These are phyloP conservation scores for Triplophysa bombifrons DNA, from an alignment of 2,797 vertebrate genomes.

Conservation along the genomic window DNA sequence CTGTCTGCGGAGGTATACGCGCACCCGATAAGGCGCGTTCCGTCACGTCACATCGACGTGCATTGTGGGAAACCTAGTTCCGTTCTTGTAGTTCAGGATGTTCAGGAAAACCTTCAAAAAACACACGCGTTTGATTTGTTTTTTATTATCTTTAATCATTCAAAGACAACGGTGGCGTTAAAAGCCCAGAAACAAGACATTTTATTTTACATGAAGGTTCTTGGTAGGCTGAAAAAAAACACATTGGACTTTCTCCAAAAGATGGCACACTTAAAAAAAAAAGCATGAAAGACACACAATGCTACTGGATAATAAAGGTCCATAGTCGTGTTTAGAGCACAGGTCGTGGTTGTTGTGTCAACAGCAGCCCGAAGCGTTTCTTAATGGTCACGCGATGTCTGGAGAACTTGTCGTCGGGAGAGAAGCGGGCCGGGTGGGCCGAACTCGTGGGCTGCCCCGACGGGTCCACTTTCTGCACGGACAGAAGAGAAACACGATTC, in stretches of 20 bases:
- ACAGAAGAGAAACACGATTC: neutral
- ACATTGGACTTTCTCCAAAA: neutral
- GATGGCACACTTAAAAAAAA: neutral
- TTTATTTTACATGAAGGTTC: conserved; percentile 8
- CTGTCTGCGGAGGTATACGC: conserved; percentile 1
- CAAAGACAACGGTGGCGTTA: neutral
- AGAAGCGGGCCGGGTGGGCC: conserved; percentile 90
- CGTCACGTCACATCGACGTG: neutral
- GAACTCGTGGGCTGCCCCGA: conserved; percentile 82
- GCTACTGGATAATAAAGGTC: neutral
- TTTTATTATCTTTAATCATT: neutral
- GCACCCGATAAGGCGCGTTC: neutral
- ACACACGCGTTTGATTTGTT: no score
- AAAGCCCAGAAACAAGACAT: neutral
- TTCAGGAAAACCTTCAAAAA: no score
- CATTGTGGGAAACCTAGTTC: conserved; percentile 22
- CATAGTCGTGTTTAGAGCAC: conserved; percentile 71
- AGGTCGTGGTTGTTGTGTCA: conserved; percentile 86
- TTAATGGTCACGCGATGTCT: conserved; percentile 85
- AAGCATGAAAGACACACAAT: neutral
- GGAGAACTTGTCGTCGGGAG: conserved; percentile 93
- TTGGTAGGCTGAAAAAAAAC: neutral
- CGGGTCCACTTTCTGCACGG: conserved; percentile 76
- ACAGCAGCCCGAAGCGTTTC: conserved; percentile 86
- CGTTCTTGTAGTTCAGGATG: no score